Evolutionary conservation across 2,113 vertebrate genomes (phyloP).

Genomic region (Otolemur garnettii): DNA sequence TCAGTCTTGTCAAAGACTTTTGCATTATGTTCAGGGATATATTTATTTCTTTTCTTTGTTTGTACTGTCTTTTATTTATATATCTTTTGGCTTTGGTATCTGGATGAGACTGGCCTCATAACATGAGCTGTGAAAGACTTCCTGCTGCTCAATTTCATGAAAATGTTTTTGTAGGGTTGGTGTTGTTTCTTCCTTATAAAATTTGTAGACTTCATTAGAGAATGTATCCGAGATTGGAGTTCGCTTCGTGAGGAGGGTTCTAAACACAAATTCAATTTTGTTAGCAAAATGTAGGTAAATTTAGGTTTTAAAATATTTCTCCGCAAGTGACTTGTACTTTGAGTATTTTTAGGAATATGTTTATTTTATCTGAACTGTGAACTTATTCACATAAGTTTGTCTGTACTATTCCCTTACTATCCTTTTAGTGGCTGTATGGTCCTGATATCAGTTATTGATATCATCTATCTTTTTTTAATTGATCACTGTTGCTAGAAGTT

Average conservation of each 20-base stretch:
- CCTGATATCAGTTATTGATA: background rate
- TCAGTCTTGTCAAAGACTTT: slow-evolving; percentile 32
- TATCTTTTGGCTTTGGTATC: background rate
- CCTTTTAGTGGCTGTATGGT: background rate
- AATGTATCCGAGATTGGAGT: background rate
- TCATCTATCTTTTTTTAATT: background rate
- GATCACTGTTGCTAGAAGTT: background rate
- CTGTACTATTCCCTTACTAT: background rate
- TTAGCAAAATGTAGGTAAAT: background rate
- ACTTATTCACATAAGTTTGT: background rate
- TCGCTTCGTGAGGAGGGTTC: slow-evolving; percentile 33
- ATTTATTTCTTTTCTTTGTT: background rate
- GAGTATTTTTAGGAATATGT: slow-evolving; percentile 10
- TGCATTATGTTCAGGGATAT: background rate
- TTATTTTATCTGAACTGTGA: background rate
- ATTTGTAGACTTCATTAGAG: background rate
- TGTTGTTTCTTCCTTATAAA: background rate
- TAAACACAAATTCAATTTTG: background rate
- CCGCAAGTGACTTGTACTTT: slow-evolving; percentile 19
- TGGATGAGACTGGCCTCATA: background rate
- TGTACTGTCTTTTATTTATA: background rate
- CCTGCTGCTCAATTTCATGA: slow-evolving; percentile 2
- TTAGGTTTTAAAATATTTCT: slow-evolving; percentile 8
- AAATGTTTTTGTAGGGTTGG: slow-evolving; percentile 14
- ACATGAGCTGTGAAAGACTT: background rate